These are phyloP conservation scores for Agrilus cyanescens DNA, from an alignment of 2,888 invertebrate species.

Conservation along the genomic window DNA sequence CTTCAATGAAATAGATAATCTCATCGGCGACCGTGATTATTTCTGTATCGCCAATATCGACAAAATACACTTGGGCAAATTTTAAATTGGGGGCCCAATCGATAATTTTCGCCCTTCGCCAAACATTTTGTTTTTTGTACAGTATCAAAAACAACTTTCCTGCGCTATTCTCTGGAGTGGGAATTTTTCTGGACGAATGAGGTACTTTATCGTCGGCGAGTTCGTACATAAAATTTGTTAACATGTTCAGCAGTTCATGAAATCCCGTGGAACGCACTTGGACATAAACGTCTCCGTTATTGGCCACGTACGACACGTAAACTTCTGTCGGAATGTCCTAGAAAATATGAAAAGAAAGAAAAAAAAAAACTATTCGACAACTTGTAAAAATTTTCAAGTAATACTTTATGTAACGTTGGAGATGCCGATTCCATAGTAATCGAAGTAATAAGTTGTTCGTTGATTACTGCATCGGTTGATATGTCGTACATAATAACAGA, in stretches of 20 bases:
- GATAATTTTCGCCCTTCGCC: constrained; percentile 40
- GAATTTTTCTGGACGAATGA: constrained; percentile 9
- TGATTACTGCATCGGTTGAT: constrained; percentile 20
- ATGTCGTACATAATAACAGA: constrained; percentile 29
- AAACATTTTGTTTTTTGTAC: constrained; percentile 29
- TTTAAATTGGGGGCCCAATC: constrained; percentile 31
- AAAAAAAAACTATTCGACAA: neutral
- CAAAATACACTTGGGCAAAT: constrained; percentile 38
- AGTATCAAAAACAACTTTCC: constrained; percentile 38
- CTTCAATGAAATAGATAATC: constrained; percentile 38
- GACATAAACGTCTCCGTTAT: constrained; percentile 35
- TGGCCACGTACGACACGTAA: constrained; percentile 32
- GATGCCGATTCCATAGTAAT: constrained; percentile 28
- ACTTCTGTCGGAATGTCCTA: constrained; percentile 29
- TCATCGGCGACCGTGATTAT: constrained; percentile 29
- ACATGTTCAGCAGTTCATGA: constrained; percentile 23
- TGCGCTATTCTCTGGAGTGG: constrained; percentile 28
- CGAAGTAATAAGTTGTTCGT: constrained; percentile 24
- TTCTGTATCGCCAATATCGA: constrained; percentile 43
- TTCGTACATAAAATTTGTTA: constrained; percentile 24
- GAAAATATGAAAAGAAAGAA: constrained; percentile 7
- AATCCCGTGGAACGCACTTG: constrained; percentile 31
- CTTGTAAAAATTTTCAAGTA: neutral
- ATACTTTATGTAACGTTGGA: constrained; percentile 23
- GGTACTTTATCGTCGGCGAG: constrained; percentile 14